Base-by-base conservation (phyloP, 1,140 invertebrate species). In the Ectropis grisescens region DNA sequence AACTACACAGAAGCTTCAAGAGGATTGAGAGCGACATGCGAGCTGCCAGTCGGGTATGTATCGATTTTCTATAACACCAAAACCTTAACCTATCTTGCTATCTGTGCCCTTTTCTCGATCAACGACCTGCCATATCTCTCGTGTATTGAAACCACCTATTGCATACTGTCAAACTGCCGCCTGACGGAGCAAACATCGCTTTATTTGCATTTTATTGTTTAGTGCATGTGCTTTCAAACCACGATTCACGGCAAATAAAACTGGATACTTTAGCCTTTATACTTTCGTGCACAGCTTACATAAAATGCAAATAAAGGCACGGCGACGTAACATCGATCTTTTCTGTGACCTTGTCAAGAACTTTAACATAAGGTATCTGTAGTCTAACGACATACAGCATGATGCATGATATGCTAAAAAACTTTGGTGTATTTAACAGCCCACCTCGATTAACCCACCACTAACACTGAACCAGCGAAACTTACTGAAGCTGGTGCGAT, bases 1-100 rank as follows among this genome's bases (percentile, higher is more conserved):
- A 91, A 54, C 79, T 93, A 11, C 91, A 93, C 55, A 84, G 89
- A 49, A 92, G 90, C 66, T 88, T 93, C 57, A 88, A 89, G 47
- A 85, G 86, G 54, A 86, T 90, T 50, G 86, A 88, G 41, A 85
- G 72, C 53, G 78, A 85, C 36, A 76, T 72, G 51, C 58, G 80
- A 33, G 80, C 76, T 16, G 83, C 83, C 33, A 80, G 81, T 69
- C 61, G 76, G 60, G 76, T 81, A 50, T 60, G 75, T 26, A n/a
- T 29, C 31, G 12, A 35, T 28, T 9, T n/a, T n/a, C n/a, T n/a
- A n/a, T n/a, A n/a, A n/a, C n/a, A 36, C 19, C 26, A n/a, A 39
- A 29, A 35, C 13, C 31, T 39, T 43, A 36, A 29, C 23, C 10
- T 29, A 38, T 25, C 16, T 19, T 19, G 16, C 8, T 19, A 19